phyloP scores from a whole-genome alignment of 92 coral and sea anemone genomes.

The Pocillopora grandis region DNA sequence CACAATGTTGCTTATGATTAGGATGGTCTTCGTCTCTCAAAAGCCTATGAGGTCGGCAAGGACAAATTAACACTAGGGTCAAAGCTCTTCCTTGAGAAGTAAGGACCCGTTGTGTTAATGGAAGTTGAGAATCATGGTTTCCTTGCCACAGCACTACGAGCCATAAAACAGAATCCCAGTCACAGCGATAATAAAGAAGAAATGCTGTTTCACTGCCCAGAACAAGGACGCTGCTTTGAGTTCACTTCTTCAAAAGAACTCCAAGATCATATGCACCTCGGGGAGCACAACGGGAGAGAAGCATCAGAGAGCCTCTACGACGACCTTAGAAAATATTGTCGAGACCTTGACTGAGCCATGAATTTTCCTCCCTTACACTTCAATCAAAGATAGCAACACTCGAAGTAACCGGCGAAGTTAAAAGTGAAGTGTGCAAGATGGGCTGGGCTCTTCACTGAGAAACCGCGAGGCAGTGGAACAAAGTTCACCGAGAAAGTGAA shows the following conservation, averaged over 20 bases:
- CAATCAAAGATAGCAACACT: constrained; percentile 9
- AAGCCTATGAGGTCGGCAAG: constrained; percentile 55
- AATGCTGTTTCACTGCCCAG: constrained; percentile 1
- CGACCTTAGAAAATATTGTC: background rate
- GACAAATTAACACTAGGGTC: constrained; percentile 52
- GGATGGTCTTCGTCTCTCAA: background rate
- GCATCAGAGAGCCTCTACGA: constrained; percentile 57
- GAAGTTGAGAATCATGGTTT: constrained; percentile 52
- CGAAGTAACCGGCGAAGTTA: background rate
- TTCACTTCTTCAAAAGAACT: constrained; percentile 44
- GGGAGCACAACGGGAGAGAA: constrained; percentile 38
- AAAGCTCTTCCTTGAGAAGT: constrained; percentile 46
- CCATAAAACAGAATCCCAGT: no score
- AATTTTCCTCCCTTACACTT: constrained; percentile 56
- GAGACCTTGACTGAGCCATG: constrained; percentile 55
- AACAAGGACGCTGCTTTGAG: constrained; percentile 29
- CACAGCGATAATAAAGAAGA: no score
- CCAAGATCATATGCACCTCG: constrained; percentile 61
- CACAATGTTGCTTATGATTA: constrained; percentile 61
- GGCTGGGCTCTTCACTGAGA: no score
- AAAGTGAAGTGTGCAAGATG: constrained; percentile 25
- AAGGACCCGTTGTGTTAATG: constrained; percentile 42
- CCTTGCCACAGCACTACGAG: constrained; percentile 26
- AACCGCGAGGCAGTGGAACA: no score
- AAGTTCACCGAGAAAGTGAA: no score